Conservation (phyloP, 1,140 invertebrate genomes). For the Dinoponera quadriceps region DNA sequence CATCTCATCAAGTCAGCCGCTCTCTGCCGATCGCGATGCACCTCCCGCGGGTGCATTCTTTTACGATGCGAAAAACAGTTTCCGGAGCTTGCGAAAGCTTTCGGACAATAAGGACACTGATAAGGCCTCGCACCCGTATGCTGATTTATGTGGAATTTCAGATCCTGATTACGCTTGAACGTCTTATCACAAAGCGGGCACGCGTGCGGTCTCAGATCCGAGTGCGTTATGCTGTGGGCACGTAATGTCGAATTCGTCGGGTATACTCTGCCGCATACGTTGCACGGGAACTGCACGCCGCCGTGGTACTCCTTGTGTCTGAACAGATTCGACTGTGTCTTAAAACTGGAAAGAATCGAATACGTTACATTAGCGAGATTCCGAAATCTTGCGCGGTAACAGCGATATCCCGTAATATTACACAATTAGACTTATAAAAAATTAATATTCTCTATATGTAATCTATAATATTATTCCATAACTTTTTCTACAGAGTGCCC, state of each 20-base stretch:
- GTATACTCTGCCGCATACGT: constrained; percentile 89
- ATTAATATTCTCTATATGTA: constrained; percentile 3
- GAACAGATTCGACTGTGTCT: constrained; percentile 89
- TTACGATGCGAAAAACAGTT: constrained; percentile 92
- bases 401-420: constrained; percentile 13
- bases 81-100: constrained; percentile 92
- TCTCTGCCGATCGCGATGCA: constrained; percentile 84
- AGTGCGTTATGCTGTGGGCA: constrained; percentile 91
- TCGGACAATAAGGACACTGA: constrained; percentile 92
- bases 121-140: constrained; percentile 93
- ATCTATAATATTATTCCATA: too few relatives aligned
- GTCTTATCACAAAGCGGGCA: constrained; percentile 91
- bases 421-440: background rate
- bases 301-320: constrained; percentile 89
- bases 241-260: constrained; percentile 89
- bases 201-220: constrained; percentile 89
- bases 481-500: too few relatives aligned
- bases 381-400: background rate
- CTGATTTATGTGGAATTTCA: constrained; percentile 92
- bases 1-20: constrained; percentile 86
- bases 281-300: constrained; percentile 88
- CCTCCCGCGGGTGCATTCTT: constrained; percentile 89
- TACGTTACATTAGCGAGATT: constrained; percentile 2
- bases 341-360: constrained; percentile 87
- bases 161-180: constrained; percentile 91